Conservation (phyloP, 1,140 invertebrate genomes). For the Tetraneura akinire region DNA sequence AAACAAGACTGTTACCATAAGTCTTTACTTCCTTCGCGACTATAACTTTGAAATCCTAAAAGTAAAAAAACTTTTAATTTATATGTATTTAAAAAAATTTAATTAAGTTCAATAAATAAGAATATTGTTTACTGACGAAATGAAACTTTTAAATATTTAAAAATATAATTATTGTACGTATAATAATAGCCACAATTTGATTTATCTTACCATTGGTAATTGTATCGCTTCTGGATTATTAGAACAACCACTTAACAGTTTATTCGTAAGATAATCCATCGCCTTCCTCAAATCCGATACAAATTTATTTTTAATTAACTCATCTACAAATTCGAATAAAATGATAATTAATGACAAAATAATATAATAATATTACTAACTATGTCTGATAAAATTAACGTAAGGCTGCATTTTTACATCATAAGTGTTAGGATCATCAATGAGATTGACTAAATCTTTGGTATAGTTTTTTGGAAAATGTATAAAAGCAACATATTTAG, state of each 20-base stretch:
- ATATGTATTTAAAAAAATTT: not conserved
- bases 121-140: too few relatives aligned
- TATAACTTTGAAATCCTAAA: not conserved
- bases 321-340: not conserved
- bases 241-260: not conserved
- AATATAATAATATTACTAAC: not conserved
- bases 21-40: not conserved
- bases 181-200: too few relatives aligned
- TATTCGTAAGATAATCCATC: not conserved
- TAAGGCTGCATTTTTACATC: not conserved
- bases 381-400: not conserved
- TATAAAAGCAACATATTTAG: not conserved
- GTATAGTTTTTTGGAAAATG: slow-evolving; percentile 25
- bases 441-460: not conserved
- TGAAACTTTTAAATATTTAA: too few relatives aligned
- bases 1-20: not conserved
- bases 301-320: slow-evolving; percentile 11
- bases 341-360: not conserved
- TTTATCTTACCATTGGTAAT: slow-evolving; percentile 11
- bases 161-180: too few relatives aligned
- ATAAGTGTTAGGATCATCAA: not conserved
- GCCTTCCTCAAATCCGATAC: not conserved
- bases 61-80: not conserved
- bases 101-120: not conserved
- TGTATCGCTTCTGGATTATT: not conserved